Base-by-base conservation (phyloP, 2,113 vertebrate species). In the Datnioides undecimradiatus region DNA sequence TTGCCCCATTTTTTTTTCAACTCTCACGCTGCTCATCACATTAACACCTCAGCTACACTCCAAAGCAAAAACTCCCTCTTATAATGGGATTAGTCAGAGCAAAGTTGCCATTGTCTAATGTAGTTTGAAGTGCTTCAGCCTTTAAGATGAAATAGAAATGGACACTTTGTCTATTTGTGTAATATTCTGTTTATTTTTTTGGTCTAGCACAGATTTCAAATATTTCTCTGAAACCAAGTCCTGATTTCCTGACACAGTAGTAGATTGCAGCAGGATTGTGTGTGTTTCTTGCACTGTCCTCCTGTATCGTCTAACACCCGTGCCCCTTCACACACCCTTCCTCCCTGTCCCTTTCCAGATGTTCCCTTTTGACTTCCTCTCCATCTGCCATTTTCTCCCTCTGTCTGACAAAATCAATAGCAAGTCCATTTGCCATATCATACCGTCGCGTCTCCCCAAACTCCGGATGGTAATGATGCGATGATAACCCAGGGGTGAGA, bases 381-480 rank as follows among this genome's bases (percentile, higher is more conserved):
- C 92, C 93, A 92, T 93, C 93, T 93, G 92, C 84, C 90, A 77
- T 79, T 80, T 66, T 85, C 86, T 34, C 19, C 19, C 59, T 43
- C 76, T 52, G 60, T 80, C 79, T 86, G 83, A 87, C 87, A 84
- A 91, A 94, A 95, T 95, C 95, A 91, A 95, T 95, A 93, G 65
- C 62, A 58, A 89, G 84, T 93, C 94, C 94, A 95, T 95, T 95
- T 95, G 93, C 91, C 86, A 49, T 94, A 94, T 94, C 94, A 90
- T 89, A 90, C 91, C 64, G 89, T 87, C 82, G 86, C 81, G 79
- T 89, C 89, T 89, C 83, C 84, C 88, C 83, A 83, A 90, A 92
- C 91, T 93, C 92, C 91, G 92, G 93, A 94, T 93, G 94, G 90
- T 90, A 93, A 93, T 93, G 94, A 95, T 93, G 93, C 79, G 84